phyloP scores from a whole-genome alignment of 2,797 vertebrate genomes.

The Mus caroli region DNA sequence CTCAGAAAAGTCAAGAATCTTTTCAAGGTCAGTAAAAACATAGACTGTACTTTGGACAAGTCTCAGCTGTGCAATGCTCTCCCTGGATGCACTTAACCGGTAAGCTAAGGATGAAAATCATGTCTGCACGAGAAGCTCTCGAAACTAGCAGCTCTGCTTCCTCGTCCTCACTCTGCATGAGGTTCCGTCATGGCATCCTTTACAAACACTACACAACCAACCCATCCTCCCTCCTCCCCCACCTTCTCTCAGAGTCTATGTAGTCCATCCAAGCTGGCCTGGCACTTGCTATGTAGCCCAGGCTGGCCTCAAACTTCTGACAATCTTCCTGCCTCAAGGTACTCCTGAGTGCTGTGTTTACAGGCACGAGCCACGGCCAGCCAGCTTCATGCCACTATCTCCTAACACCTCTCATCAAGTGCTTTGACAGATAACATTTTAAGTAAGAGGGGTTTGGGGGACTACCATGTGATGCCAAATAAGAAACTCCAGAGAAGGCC shows the following conservation, averaged over 20 bases:
- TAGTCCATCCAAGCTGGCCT: neutral
- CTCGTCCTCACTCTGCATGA: neutral
- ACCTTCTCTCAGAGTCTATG: neutral
- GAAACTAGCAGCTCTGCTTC: neutral
- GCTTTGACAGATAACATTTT: constrained; percentile 38
- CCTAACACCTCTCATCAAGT: constrained; percentile 23
- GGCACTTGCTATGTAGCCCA: neutral
- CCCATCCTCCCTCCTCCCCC: neutral
- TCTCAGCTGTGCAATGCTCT: neutral
- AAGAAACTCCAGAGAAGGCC: constrained; percentile 59
- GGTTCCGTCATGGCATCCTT: neutral
- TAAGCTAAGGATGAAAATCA: neutral
- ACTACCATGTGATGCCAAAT: constrained; percentile 47
- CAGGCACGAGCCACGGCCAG: too few relatives aligned
- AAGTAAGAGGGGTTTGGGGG: constrained; percentile 10
- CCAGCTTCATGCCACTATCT: neutral
- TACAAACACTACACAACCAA: neutral
- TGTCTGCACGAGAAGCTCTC: neutral
- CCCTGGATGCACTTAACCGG: neutral
- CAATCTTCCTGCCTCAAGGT: neutral
- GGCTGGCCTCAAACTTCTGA: neutral
- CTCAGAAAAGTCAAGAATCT: constrained; percentile 2
- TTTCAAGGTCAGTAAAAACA: constrained; percentile 16
- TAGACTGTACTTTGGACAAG: neutral
- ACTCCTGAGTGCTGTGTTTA: neutral